phyloP scores from a whole-genome alignment of 2,797 vertebrate genomes.

The Anas bernieri region DNA sequence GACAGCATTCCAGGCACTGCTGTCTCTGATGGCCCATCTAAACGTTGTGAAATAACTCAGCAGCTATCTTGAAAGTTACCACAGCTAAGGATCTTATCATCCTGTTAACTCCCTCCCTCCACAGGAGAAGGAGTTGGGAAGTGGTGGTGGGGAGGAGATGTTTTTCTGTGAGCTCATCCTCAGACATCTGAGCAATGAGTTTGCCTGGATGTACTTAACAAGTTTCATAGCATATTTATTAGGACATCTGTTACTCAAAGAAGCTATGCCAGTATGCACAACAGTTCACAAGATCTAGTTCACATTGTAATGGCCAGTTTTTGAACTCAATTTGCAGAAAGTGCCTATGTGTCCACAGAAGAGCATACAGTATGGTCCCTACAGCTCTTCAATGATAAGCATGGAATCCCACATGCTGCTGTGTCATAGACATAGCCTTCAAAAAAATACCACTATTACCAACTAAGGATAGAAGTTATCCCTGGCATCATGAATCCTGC shows the following conservation, averaged over 20 bases:
- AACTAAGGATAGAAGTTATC: neutral
- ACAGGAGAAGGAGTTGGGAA: neutral
- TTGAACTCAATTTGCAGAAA: neutral
- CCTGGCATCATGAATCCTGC: neutral
- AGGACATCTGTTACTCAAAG: neutral
- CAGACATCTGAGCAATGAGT: neutral
- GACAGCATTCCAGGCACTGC: neutral
- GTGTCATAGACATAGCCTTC: neutral
- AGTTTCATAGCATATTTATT: neutral
- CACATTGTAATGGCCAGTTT: neutral
- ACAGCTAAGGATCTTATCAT: neutral
- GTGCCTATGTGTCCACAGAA: neutral
- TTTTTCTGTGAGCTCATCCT: neutral
- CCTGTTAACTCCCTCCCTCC: neutral
- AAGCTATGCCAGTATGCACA: neutral
- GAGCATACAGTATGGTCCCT: neutral
- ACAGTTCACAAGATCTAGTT: neutral
- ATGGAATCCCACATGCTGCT: neutral
- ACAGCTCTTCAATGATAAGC: neutral
- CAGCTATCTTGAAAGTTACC: neutral
- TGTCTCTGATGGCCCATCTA: neutral
- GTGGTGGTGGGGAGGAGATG: neutral
- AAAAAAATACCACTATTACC: neutral
- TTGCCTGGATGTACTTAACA: neutral
- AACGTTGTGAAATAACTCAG: neutral